phyloP scores from a whole-genome alignment of 2,888 invertebrate genomes.

The Ophonus ardosiacus region DNA sequence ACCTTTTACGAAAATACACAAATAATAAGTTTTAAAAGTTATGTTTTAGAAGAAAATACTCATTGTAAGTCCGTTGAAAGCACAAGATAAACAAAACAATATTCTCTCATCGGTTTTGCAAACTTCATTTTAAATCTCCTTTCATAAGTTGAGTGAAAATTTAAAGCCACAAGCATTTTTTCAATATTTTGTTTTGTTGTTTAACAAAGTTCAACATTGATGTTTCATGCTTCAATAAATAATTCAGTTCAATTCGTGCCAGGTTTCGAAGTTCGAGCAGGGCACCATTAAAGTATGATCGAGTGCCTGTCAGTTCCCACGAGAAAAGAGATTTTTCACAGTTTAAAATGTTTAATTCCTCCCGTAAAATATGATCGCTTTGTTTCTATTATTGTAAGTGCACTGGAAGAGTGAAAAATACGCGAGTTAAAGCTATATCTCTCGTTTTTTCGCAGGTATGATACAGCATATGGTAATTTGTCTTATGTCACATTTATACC shows the following conservation, averaged over 20 bases:
- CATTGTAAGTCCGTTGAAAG: no score
- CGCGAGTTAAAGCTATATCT: slow-evolving; percentile 28
- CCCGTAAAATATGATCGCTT: slow-evolving; percentile 36
- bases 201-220: background rate
- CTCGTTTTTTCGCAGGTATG: slow-evolving; percentile 43
- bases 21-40: no score
- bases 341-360: slow-evolving; percentile 35
- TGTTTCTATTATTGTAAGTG: slow-evolving; percentile 44
- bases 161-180: background rate
- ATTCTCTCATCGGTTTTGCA: background rate
- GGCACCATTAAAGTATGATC: background rate
- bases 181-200: background rate
- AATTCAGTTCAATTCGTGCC: background rate
- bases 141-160: background rate
- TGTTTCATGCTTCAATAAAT: slow-evolving; percentile 15
- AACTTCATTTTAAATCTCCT: background rate
- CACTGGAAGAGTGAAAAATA: slow-evolving; percentile 27
- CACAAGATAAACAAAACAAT: background rate
- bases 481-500: slow-evolving; percentile 56
- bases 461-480: slow-evolving; percentile 53
- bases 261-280: background rate
- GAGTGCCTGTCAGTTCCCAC: background rate
- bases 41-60: no score
- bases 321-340: slow-evolving; percentile 9
- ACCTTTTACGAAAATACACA: no score